A percentile compares a stretch with the other conserved stretches of the same genome.
These are phyloP conservation scores for Bhutanitis thaidina DNA, from an alignment of 2,888 invertebrate species.

Conservation along the genomic window DNA sequence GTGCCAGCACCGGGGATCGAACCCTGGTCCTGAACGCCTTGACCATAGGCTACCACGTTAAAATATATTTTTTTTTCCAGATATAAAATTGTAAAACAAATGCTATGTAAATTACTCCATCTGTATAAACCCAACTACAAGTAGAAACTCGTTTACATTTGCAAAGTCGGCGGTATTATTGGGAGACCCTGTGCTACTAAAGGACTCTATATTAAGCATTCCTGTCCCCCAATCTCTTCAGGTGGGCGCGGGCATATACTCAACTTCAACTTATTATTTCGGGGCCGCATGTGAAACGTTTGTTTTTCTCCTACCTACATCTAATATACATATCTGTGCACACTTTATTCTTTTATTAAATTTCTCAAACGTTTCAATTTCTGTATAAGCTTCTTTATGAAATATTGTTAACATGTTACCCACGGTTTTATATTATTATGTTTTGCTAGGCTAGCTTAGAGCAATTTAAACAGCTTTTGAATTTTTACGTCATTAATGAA, in stretches of 20 bases:
- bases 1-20: too few relatives aligned
- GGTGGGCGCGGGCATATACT: slow-evolving; percentile 67
- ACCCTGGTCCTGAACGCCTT: too few relatives aligned
- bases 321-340: slow-evolving; percentile 43
- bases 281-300: slow-evolving; percentile 61
- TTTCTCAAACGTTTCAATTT: slow-evolving; percentile 45
- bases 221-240: slow-evolving; percentile 72
- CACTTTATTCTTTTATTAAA: slow-evolving; percentile 68
- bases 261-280: slow-evolving; percentile 74
- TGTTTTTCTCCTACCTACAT: slow-evolving; percentile 63
- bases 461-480: slow-evolving; percentile 37
- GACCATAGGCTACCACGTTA: too few relatives aligned
- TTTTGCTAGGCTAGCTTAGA: slow-evolving; percentile 10
- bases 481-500: slow-evolving; percentile 52
- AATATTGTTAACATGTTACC: slow-evolving; percentile 18
- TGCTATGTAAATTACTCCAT: neutral
- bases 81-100: too few relatives aligned
- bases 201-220: slow-evolving; percentile 78
- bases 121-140: slow-evolving; percentile 31
- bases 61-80: too few relatives aligned
- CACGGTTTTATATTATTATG: slow-evolving; percentile 13
- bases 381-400: slow-evolving; percentile 20
- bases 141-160: slow-evolving; percentile 39
- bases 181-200: slow-evolving; percentile 69
- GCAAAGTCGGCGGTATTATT: slow-evolving; percentile 68